Evolutionary conservation across 2,113 vertebrate genomes (phyloP), one percentile per base, ranked within the genome.

Genomic region (Isichthys henryi): DNA sequence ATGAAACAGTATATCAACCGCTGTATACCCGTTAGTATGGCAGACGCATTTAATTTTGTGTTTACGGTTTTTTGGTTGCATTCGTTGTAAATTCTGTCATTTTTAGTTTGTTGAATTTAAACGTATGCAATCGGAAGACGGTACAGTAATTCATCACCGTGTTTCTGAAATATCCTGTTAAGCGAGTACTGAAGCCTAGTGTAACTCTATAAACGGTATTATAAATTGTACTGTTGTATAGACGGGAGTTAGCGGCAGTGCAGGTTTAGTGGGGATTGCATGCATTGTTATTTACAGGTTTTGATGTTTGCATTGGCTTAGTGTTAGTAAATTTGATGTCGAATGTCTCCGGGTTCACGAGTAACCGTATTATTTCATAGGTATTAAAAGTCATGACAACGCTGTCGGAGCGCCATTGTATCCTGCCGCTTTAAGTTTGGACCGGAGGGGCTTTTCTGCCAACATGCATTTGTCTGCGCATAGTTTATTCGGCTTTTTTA

Each of bases 61-160:
- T 1, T 19, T 46, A 84, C 77, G 56, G n/a, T 23, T 45, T 77
- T 70, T 43, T 90, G 84, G 39, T 84, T 0, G 56, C 90, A 77
- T 53, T 7, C 46, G 66, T 74, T 82, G 31, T 90, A 91, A 91
- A 87, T 74, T 70, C 82, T 70, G 15, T 87, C 50, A 31, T 86
- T 77, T n/a, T 83, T 89, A 83, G 45, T n/a, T n/a, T 91, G 93
- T 91, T 90, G 89, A 46, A 35, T 88, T 45, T 87, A 90, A 89
- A 56, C 89, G 48, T 52, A 90, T 92, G 95, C 96, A 96, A 96
- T 96, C 95, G 94, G 90, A 92, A 74, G 86, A 90, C 90, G 88
- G 91, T 90, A 90, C 92, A 80, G 21, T 17, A 92, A 27, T 90
- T 86, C 92, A 93, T 93, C 95, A 92, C 92, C 88, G 91, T 91